phyloP scores from a whole-genome alignment of 2,888 invertebrate genomes.

The Clusia tigrina region DNA sequence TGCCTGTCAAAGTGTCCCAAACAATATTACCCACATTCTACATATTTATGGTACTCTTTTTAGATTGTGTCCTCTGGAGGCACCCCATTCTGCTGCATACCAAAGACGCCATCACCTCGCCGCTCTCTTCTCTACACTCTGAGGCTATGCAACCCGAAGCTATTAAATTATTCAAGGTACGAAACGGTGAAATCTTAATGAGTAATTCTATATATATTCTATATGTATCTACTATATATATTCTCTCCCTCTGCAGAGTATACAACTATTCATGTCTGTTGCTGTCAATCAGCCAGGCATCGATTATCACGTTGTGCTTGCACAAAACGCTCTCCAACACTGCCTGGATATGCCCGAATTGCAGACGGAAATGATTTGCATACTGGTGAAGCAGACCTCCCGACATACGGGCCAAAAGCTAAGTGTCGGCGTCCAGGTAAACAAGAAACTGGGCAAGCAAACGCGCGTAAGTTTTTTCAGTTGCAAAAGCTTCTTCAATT shows the following conservation, averaged over 20 bases:
- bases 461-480: constrained; percentile 73
- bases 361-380: constrained; percentile 92
- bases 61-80: constrained; percentile 90
- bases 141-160: constrained; percentile 90
- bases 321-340: constrained; percentile 94
- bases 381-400: constrained; percentile 90
- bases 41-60: constrained; percentile 36
- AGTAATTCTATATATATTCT: not conserved
- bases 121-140: constrained; percentile 88
- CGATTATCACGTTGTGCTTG: constrained; percentile 96
- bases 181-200: not conserved
- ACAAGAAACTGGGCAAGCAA: constrained; percentile 71
- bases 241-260: constrained; percentile 72
- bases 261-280: constrained; percentile 95
- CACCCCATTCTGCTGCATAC: constrained; percentile 90
- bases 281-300: constrained; percentile 94
- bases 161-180: constrained; percentile 90
- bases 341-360: constrained; percentile 89
- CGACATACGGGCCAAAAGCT: constrained; percentile 82
- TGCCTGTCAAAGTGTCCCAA: not conserved
- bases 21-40: not conserved
- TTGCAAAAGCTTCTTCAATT: constrained; percentile 64
- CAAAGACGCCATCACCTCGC: constrained; percentile 88
- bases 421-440: constrained; percentile 88
- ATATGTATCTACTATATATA: not conserved